Conservation (phyloP, 2,888 invertebrate genomes). For the Ditula angustiorana region DNA sequence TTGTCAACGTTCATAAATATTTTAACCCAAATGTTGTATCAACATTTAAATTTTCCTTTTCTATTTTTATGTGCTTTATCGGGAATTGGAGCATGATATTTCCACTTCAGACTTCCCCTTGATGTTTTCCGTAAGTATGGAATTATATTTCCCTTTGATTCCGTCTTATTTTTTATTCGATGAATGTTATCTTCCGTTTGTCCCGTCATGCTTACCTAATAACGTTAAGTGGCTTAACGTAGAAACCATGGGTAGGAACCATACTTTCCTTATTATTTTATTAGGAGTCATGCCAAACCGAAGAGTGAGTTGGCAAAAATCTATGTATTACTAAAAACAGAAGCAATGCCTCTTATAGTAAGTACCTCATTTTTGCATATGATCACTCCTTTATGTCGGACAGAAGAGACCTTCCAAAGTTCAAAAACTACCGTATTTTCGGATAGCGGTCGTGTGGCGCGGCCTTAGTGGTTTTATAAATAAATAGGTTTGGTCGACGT, state of each 20-base stretch:
- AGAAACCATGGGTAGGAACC: neutral
- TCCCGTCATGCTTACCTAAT: conserved; percentile 31
- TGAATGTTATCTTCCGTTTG: conserved; percentile 28
- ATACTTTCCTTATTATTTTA: neutral
- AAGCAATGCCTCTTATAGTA: neutral
- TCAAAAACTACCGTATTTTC: conserved; percentile 16
- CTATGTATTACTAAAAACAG: too few species aligned
- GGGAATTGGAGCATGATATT: conserved; percentile 42
- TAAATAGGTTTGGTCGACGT: conserved; percentile 38
- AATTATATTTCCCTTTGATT: conserved; percentile 44
- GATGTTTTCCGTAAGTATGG: conserved; percentile 43
- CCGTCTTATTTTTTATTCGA: conserved; percentile 39
- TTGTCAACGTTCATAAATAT: neutral
- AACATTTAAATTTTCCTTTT: neutral
- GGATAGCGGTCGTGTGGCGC: conserved; percentile 11
- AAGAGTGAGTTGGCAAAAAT: too few species aligned
- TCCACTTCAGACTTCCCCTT: conserved; percentile 39
- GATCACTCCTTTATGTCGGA: too few species aligned
- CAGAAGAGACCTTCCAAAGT: neutral
- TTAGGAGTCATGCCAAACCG: neutral
- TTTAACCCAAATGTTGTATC: neutral
- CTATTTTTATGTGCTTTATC: conserved; percentile 19
- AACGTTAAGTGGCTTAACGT: conserved; percentile 24
- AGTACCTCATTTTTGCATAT: too few species aligned
- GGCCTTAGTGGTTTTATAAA: conserved; percentile 18